Evolutionary conservation across 2,888 invertebrate genomes (phyloP), one percentile per base, ranked within the genome.

Genomic region (Thera obeliscata): DNA sequence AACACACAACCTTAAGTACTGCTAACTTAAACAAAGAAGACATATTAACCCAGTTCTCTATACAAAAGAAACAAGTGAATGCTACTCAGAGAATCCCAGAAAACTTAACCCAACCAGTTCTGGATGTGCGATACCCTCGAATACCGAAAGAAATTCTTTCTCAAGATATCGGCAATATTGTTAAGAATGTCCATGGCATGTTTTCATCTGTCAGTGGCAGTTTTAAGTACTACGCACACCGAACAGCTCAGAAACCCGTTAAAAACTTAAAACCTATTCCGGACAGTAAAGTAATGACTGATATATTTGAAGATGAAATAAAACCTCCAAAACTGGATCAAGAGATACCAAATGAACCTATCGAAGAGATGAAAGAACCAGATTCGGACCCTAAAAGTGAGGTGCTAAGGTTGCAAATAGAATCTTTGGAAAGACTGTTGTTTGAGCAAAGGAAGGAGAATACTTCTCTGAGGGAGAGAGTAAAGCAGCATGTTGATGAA

Each of bases 141-240:
- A 75, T 91, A 77, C 89, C 90, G 0, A 93, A 92, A 78, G 93
- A 93, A 70, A 74, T 92, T 0, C 64, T 93, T 1, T 83, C 90
- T 0, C 93, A 90, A 82, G 93, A 93, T 54, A 75, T 93, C 0
- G 92, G 93, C 0, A 90, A 85, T 68, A 89, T 94, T 1, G 93
- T 93, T 1, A 93, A 93, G 75, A 94, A 94, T 79, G 93, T 94
- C 0, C 94, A 94, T 3, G 94, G 94, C 0, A 90, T 94, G 75
- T 94, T 94, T 70, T 93, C 93, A 0, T 89, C 91, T 0, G 88
- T 94, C 0, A 91, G 93, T 4, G 94, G 93, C 0, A 92, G 90
- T 60, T 75, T 94, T 4, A 94, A 92, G 71, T 89, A 87, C 2
- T 94, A 94, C 70, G 86, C 87, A 0, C 87, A 91, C 48, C 77